Evolutionary conservation across 2,113 vertebrate genomes (phyloP).

Genomic region (Planiliza haematocheilus): DNA sequence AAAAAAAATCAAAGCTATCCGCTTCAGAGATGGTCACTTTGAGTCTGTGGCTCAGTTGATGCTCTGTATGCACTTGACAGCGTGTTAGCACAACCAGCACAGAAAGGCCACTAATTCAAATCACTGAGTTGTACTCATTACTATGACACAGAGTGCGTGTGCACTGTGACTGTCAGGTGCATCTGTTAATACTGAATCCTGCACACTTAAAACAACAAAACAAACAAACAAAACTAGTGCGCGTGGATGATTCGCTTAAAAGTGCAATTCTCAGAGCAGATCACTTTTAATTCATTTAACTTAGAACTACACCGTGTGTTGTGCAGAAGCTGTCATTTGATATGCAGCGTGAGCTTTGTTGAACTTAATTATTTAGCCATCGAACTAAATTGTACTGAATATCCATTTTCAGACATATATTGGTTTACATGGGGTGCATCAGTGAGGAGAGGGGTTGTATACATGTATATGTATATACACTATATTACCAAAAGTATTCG

Average conservation of each 20-base stretch:
- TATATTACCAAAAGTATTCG: too few relatives aligned
- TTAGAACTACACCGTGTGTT: constrained; percentile 41
- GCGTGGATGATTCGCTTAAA: constrained; percentile 36
- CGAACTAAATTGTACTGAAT: constrained; percentile 60
- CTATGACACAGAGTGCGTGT: background rate
- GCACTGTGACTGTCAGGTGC: background rate
- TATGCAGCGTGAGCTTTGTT: constrained; percentile 59
- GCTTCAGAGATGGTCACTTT: constrained; percentile 4
- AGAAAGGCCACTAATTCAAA: constrained; percentile 7
- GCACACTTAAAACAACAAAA: background rate
- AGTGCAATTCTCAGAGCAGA: constrained; percentile 47
- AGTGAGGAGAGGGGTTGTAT: background rate
- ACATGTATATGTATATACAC: too few relatives aligned
- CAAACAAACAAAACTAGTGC: background rate
- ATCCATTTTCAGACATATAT: constrained; percentile 51
- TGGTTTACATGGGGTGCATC: constrained; percentile 33
- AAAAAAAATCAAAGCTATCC: too few relatives aligned
- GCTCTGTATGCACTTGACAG: constrained; percentile 19
- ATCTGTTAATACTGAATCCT: constrained; percentile 50
- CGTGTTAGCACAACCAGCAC: constrained; percentile 3
- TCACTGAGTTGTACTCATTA: background rate
- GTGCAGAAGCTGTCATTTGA: constrained; percentile 37
- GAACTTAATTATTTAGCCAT: constrained; percentile 68
- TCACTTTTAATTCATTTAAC: constrained; percentile 68
- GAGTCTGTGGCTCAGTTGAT: constrained; percentile 25